Base-by-base conservation (phyloP, 2,888 invertebrate genomes). In the Polydrusus pterygomalis region DNA sequence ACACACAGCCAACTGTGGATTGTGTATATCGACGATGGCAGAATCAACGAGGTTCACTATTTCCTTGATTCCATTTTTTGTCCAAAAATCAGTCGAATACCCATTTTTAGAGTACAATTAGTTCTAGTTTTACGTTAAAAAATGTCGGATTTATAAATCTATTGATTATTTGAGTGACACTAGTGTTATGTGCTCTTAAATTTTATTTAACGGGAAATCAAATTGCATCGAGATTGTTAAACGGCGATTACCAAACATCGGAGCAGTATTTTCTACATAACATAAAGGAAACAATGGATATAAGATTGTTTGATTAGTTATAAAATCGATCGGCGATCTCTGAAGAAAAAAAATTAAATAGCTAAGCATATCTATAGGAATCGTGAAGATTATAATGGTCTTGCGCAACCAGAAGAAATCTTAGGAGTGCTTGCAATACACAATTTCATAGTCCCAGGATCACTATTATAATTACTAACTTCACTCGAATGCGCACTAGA, bases 401-500 rank as follows among this genome's bases (percentile, higher is more conserved):
- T 71, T 75, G 68, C 54, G 67, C 40, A 75, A 75, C 64, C 51
- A 25, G 56, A 65, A 67, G 47, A 67, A 51, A 64, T 68, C 43
- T 11, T 51, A 60, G 75, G 75, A 75, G 75, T 75, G 75, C 65
- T 70, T 65, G 75, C 70, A 70, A 75, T 70, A 75, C 65, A 70
- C 45, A 75, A n/a, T 67, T 71, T 70, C 51, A 73, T 68, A 68
- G 63, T 54, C 38, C 38, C 68, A 69, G 69, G 68, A 68, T 68
- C 54, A 62, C 63, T 74, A n/a, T 69, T 68, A 74, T 74, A 74
- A 74, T 74, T 70, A 74, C 56, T 68, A 43, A 70, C 62, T 65
- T 45, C 65, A 58, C 15, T 47, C 65, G 65, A 64, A 69, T 45
- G 65, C 34, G 43, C 49, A 30, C 34, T 43, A 30, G 67, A 40